Conservation (phyloP, 2,113 vertebrate genomes). For the Lagopus muta region DNA sequence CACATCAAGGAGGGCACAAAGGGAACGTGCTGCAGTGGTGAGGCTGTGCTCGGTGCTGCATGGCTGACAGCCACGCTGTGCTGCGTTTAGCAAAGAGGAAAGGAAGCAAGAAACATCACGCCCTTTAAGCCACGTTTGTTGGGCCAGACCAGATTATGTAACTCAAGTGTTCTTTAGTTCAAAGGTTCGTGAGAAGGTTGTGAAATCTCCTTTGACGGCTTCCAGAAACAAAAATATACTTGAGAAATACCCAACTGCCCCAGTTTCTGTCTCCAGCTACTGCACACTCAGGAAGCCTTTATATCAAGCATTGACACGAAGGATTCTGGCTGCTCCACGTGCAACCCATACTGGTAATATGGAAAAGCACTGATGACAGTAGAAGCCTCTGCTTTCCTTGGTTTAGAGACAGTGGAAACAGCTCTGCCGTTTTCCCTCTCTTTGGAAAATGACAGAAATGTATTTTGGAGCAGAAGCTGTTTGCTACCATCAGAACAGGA, state of each 20-base stretch:
- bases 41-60: not conserved
- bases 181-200: constrained; percentile 34
- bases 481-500: not conserved
- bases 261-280: constrained; percentile 32
- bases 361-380: not conserved
- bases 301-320: not conserved
- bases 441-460: not conserved
- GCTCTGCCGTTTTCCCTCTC: not conserved
- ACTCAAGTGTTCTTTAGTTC: constrained; percentile 38
- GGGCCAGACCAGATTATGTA: not conserved
- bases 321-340: not conserved
- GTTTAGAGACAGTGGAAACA: not conserved
- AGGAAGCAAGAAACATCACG: not conserved
- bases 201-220: constrained; percentile 52
- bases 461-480: not conserved
- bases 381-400: not conserved
- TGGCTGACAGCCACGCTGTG: not conserved
- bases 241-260: constrained; percentile 53
- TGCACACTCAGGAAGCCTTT: not conserved
- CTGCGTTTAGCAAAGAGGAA: not conserved
- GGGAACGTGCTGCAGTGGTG: not conserved
- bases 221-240: constrained; percentile 58
- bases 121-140: not conserved
- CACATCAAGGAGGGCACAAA: not conserved
- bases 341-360: not conserved